phyloP scores from a whole-genome alignment of 2,888 invertebrate species.

The Coelopa pilipes region DNA sequence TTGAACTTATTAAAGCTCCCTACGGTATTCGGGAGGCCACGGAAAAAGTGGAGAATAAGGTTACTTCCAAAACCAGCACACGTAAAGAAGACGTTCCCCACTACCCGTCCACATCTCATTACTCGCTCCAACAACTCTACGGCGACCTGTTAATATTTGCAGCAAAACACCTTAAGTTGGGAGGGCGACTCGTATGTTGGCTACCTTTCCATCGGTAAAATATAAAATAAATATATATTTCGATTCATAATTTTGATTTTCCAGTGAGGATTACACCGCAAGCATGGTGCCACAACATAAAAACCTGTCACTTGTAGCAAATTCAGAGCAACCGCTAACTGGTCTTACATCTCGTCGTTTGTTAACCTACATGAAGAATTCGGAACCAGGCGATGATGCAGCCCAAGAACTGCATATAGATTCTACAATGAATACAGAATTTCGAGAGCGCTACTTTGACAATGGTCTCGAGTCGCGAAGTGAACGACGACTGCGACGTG shows the following conservation, averaged over 20 bases:
- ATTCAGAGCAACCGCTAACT: conserved; percentile 90
- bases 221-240: not conserved
- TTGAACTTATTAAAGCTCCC: conserved; percentile 76
- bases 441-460: conserved; percentile 74
- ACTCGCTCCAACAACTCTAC: conserved; percentile 84
- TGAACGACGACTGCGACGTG: conserved; percentile 70
- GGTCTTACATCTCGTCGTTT: conserved; percentile 83
- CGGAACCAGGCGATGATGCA: conserved; percentile 66
- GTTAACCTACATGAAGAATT: conserved; percentile 84
- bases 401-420: conserved; percentile 46
- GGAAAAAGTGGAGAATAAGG: conserved; percentile 73
- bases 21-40: conserved; percentile 97
- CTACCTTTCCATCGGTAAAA: conserved; percentile 85
- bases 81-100: conserved; percentile 77
- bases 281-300: conserved; percentile 83
- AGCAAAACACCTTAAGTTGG: conserved; percentile 77
- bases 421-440: conserved; percentile 58
- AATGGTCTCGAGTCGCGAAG: conserved; percentile 74
- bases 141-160: conserved; percentile 87
- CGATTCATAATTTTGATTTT: not conserved
- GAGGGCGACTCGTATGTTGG: conserved; percentile 93
- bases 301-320: conserved; percentile 79
- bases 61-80: conserved; percentile 67
- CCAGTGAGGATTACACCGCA: conserved; percentile 78
- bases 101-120: conserved; percentile 86